Base-by-base conservation (phyloP, 2,113 vertebrate species). In the Recurvirostra avosetta region DNA sequence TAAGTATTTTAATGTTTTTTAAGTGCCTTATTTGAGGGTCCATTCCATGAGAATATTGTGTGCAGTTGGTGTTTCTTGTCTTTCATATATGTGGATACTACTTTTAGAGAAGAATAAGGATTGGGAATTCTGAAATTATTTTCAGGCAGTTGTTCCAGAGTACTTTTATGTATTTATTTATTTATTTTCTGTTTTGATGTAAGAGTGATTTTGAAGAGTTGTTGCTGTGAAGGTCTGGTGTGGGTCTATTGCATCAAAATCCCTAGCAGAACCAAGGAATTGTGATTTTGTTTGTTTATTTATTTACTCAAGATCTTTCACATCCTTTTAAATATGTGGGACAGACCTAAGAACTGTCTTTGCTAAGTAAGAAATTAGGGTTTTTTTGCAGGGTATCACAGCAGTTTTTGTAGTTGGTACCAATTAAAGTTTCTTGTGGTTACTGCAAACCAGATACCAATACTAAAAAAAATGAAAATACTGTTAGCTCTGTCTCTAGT, bases 1-100 rank as follows among this genome's bases (percentile, higher is more conserved):
- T 99, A 98, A 98, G 99, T 98, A 96, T 75, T 95, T 86, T 67
- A 67, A 43, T 58, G 30, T 80, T 93, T 80, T 93, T 92, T 38
- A 23, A 86, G 47, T 74, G 20, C 27, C 45, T 76, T 25, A 6
- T 81, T 77, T 92, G 58, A 62, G 43, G 23, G 70, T 67, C 21
- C 36, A 11, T 92, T 95, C 30, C 18, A 6, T 82, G 45, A 66
- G 32, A 79, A 36, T 73, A 30, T 32, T 61, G 9, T 50, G 6
- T 88, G 52, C 36, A 61, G 36, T 36, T 82, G 61, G 13, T 72
- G 43, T 92, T 96, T 75, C 76, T 87, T 85, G 41, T 53, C 76
- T 86, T 86, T 91, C 8, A 5, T 74, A 10, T 74, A 50, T n/a
- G 10, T 81, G 27, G 36, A 52, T 91, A 21, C 41, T 87, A 12